Evolutionary conservation across 2,113 vertebrate genomes (phyloP), one percentile per base, ranked within the genome.

Genomic region (Dunckerocampus dactyliophorus): DNA sequence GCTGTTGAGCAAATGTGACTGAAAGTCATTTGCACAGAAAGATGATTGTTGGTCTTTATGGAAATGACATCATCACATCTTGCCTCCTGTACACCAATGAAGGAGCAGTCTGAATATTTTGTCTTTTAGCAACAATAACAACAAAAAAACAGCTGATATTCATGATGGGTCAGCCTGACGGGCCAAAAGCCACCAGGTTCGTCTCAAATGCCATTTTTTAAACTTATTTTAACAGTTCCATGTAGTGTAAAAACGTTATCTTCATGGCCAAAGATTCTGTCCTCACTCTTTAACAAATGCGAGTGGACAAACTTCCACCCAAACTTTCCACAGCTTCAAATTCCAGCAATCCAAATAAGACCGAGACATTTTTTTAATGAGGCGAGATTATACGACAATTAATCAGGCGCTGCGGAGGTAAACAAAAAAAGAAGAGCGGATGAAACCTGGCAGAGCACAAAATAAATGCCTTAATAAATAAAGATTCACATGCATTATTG

Each of bases 391-490:
- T 20, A 19, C 37, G 19, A 14, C 54, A 56, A 42, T 21, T 56
- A 56, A 56, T 56, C 54, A 43, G 53, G 8, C 53, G 31, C 53
- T 34, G n/a, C 31, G 31, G n/a, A 42, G 12, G 54, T 56, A 56
- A 56, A 56, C 54, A 43, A 42, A 13, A 21, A 42, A 55, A 20
- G 19, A 53, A 53, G n/a, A 34, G 53, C 17, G 4, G 17, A 55
- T 55, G 53, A 55, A 55, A 55, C 31, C 53, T 55, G 53, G 31
- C n/a, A n/a, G 53, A 37, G 31, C 53, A 39, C 53, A 55, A 37
- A 37, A 55, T 55, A n/a, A 55, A 55, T 20, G 53, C 19, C 53
- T 55, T 55, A 12, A 55, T 55, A 55, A 55, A 55, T 55, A 37
- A 55, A 55, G 53, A 55, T 39, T 19, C 53, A 19, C 53, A 55